Percentiles rank a stretch among this genome's conserved stretches.
Evolutionary conservation across 2,888 invertebrate genomes (phyloP).

Genomic region (Epinotia bilunana): DNA sequence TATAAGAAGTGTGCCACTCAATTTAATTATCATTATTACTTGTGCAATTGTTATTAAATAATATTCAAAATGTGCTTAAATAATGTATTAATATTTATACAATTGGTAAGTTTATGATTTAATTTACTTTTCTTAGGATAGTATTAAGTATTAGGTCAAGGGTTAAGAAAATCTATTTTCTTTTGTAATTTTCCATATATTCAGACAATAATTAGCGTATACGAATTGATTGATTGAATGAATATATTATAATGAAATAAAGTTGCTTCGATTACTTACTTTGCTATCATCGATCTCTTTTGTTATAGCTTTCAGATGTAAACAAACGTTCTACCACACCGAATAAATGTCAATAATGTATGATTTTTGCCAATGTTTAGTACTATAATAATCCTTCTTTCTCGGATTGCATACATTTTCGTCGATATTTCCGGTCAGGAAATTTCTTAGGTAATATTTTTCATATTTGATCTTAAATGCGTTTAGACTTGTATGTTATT

Average conservation of each 20-base stretch:
- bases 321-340: constrained; percentile 15
- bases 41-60: constrained; percentile 60
- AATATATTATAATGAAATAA: not conserved
- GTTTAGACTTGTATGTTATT: not conserved
- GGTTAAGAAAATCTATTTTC: not conserved
- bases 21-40: constrained; percentile 56
- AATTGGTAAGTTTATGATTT: constrained; percentile 70
- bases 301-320: constrained; percentile 14
- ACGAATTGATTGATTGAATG: not conserved
- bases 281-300: not conserved
- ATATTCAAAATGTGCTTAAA: constrained; percentile 71
- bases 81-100: constrained; percentile 66
- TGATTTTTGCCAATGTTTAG: no score
- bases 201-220: not conserved
- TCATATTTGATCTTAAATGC: not conserved
- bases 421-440: not conserved
- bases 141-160: not conserved
- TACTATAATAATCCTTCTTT: no score
- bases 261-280: not conserved
- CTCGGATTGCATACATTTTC: no score
- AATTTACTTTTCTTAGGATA: not conserved
- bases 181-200: not conserved
- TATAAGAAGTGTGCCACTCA: constrained; percentile 67
- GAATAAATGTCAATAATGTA: no score
- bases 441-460: not conserved